phyloP scores from a whole-genome alignment of 2,888 invertebrate genomes.

The Epinotia nisella region DNA sequence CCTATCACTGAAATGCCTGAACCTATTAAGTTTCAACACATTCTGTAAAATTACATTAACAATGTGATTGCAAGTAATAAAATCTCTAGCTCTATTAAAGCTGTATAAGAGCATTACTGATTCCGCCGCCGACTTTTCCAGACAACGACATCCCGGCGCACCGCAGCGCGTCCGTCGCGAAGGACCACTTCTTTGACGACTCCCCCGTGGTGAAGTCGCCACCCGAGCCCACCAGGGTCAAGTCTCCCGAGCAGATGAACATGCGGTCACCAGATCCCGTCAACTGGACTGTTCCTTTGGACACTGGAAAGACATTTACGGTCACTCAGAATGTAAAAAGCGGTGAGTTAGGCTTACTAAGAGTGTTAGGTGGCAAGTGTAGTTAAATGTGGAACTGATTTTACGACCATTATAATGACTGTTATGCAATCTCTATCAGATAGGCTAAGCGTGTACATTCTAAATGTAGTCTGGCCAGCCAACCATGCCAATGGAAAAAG shows the following conservation, averaged over 20 bases:
- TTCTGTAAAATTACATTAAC: neutral
- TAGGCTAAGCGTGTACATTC: neutral
- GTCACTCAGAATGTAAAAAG: constrained; percentile 95
- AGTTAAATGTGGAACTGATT: constrained; percentile 60
- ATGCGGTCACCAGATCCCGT: constrained; percentile 97
- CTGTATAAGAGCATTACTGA: constrained; percentile 29
- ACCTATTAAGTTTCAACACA: neutral
- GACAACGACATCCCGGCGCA: constrained; percentile 78
- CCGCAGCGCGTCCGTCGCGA: constrained; percentile 81
- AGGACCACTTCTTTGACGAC: constrained; percentile 82
- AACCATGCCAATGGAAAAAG: neutral
- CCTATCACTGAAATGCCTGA: neutral
- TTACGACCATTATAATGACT: constrained; percentile 48
- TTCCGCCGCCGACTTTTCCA: constrained; percentile 55
- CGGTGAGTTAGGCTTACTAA: constrained; percentile 76
- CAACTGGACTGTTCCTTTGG: constrained; percentile 97
- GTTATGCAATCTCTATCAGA: constrained; percentile 24
- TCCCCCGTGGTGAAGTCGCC: constrained; percentile 93
- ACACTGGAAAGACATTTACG: constrained; percentile 96
- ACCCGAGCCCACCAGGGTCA: constrained; percentile 96
- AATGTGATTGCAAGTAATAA: neutral
- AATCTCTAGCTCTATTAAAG: constrained; percentile 1
- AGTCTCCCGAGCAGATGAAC: constrained; percentile 96
- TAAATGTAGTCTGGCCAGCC: neutral
- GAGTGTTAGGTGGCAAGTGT: constrained; percentile 65